These are phyloP conservation scores for Atherinosoma microstoma DNA, from an alignment of 2,797 vertebrate species.

Conservation along the genomic window DNA sequence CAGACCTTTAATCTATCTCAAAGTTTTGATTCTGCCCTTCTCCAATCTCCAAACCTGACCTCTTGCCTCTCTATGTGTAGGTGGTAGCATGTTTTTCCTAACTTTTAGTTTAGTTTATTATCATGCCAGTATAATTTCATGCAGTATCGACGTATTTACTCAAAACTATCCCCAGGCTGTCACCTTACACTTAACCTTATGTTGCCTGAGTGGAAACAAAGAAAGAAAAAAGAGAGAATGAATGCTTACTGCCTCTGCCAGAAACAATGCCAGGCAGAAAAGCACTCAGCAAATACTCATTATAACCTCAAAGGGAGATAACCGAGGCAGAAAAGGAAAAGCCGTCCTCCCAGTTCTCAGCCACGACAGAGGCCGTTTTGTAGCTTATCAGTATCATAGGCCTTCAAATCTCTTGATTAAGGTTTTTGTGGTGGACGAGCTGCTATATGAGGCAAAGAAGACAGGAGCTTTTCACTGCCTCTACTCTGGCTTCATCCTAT, in stretches of 20 bases:
- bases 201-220: conserved; percentile 41
- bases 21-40: neutral
- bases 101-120: neutral
- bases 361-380: conserved; percentile 36
- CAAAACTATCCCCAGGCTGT: conserved; percentile 36
- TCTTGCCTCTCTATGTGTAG: neutral
- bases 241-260: conserved; percentile 38
- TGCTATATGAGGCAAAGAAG: conserved; percentile 17
- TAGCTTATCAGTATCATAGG: conserved; percentile 40
- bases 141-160: conserved; percentile 13
- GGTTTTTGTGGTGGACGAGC: conserved; percentile 29
- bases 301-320: conserved; percentile 65
- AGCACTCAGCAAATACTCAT: conserved; percentile 63
- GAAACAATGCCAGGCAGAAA: conserved; percentile 46
- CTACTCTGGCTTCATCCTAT: conserved; percentile 6
- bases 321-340: conserved; percentile 43
- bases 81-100: neutral
- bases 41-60: no score
- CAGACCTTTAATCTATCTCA: neutral
- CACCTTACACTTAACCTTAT: conserved; percentile 47
- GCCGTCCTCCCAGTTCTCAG: conserved; percentile 22
- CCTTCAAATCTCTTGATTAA: conserved; percentile 46
- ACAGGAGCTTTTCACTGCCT: conserved; percentile 8
- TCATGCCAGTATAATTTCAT: neutral
- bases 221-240: conserved; percentile 36